phyloP scores from a whole-genome alignment of 1,140 invertebrate species.

The Ladona fulva region DNA sequence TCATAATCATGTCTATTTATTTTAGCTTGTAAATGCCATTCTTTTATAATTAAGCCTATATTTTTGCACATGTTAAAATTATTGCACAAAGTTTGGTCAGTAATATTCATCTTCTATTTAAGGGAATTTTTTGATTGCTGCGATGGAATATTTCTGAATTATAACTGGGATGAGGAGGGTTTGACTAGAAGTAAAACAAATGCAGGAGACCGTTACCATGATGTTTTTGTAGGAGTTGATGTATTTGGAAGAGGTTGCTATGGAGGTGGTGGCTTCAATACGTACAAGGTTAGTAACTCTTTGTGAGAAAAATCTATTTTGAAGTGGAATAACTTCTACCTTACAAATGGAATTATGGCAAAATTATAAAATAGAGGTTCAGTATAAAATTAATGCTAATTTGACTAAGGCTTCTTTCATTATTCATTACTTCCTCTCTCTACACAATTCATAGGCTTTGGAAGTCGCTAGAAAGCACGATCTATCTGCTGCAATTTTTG shows the following conservation, averaged over 20 bases:
- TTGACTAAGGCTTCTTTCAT: neutral
- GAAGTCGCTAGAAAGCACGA: slow-evolving; percentile 51
- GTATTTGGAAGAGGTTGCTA: slow-evolving; percentile 86
- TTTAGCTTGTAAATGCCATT: too few species aligned
- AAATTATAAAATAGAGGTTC: too few species aligned
- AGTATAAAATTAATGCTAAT: neutral
- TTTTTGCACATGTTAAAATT: too few species aligned
- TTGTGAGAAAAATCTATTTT: too few species aligned
- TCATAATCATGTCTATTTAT: too few species aligned
- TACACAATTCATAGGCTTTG: slow-evolving; percentile 50
- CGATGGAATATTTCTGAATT: slow-evolving; percentile 94
- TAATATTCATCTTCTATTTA: slow-evolving; percentile 22
- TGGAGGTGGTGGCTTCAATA: slow-evolving; percentile 80
- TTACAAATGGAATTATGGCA: too few species aligned
- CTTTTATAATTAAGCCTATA: too few species aligned
- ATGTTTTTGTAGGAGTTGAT: slow-evolving; percentile 90
- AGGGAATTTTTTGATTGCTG: slow-evolving; percentile 78
- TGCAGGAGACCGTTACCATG: slow-evolving; percentile 44
- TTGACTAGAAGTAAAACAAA: slow-evolving; percentile 35
- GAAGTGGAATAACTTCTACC: too few species aligned
- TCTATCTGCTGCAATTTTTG: slow-evolving; percentile 86
- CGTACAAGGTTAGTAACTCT: slow-evolving; percentile 47
- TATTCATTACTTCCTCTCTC: neutral
- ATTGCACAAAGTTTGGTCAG: too few species aligned
- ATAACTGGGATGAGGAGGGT: slow-evolving; percentile 70